phyloP scores from a whole-genome alignment of 2,797 vertebrate species.

The Benthosema pterotum region DNA sequence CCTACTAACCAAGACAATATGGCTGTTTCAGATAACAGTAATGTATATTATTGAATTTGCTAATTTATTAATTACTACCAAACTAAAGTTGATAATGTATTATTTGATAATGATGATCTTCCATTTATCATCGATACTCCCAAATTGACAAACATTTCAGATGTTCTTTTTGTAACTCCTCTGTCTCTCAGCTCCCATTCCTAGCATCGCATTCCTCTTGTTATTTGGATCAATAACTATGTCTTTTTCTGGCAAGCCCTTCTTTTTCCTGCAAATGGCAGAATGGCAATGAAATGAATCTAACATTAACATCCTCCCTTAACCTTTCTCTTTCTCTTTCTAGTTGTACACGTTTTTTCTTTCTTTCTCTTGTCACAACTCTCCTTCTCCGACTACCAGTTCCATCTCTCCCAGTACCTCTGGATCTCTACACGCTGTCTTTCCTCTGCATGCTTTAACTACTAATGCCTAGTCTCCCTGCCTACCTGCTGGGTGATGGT shows the following conservation, averaged over 20 bases:
- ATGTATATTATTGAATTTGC: too few species aligned
- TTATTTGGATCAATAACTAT: slow-evolving; percentile 4
- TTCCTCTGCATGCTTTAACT: slow-evolving; percentile 65
- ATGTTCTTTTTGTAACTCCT: slow-evolving; percentile 1
- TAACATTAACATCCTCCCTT: not conserved
- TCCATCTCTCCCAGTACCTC: too few species aligned
- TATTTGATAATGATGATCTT: too few species aligned
- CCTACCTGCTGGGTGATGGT: slow-evolving; percentile 71
- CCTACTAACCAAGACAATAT: too few species aligned
- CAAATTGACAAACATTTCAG: not conserved
- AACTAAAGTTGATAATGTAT: too few species aligned
- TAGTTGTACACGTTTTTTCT: slow-evolving; percentile 7
- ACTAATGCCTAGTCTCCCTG: slow-evolving; percentile 61
- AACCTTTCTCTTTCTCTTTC: slow-evolving; percentile 29
- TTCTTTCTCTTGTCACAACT: not conserved
- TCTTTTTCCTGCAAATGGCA: slow-evolving; percentile 10
- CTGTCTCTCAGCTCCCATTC: not conserved
- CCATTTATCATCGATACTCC: too few species aligned
- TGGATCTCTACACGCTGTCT: slow-evolving; percentile 10
- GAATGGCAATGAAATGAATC: slow-evolving; percentile 1
- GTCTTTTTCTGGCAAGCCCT: not conserved
- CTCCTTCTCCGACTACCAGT: slow-evolving; percentile 12
- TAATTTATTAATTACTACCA: too few species aligned
- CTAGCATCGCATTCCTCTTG: not conserved
- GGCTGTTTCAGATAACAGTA: too few species aligned